phyloP scores from a whole-genome alignment of 53 echinoderm and acorn worm genomes.

The Paracentrotus lividus region DNA sequence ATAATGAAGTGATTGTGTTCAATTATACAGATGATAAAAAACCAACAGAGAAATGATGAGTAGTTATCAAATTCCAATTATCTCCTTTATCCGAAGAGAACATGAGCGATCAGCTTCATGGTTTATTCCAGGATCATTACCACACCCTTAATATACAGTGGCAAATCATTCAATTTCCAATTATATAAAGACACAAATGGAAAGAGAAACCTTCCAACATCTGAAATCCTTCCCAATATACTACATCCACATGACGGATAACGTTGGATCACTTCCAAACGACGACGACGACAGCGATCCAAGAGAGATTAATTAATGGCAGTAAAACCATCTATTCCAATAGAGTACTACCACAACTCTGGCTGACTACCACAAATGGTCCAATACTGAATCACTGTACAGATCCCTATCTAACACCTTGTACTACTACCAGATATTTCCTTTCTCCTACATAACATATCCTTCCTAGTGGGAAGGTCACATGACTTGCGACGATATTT shows the following conservation, averaged over 20 bases:
- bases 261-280: neutral
- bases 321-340: neutral
- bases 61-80: neutral
- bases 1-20: neutral
- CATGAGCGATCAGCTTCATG: neutral
- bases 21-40: too few relatives aligned
- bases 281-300: neutral
- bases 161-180: neutral
- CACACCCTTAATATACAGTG: neutral
- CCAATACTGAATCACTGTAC: neutral
- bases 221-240: neutral
- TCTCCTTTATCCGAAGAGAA: slow-evolving; percentile 6
- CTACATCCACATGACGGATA: slow-evolving; percentile 15
- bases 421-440: slow-evolving; percentile 60
- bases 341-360: slow-evolving; percentile 1
- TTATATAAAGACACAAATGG: neutral
- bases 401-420: slow-evolving; percentile 5
- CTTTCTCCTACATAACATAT: slow-evolving; percentile 34
- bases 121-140: neutral
- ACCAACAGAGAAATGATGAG: neutral
- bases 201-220: neutral
- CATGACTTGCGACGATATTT: slow-evolving; percentile 56
- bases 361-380: neutral
- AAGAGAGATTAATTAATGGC: neutral
- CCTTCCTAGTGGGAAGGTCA: slow-evolving; percentile 52